Percentiles rank a stretch among this genome's conserved stretches.
Conservation (phyloP, 2,888 invertebrate genomes). For the Rutpela maculata region DNA sequence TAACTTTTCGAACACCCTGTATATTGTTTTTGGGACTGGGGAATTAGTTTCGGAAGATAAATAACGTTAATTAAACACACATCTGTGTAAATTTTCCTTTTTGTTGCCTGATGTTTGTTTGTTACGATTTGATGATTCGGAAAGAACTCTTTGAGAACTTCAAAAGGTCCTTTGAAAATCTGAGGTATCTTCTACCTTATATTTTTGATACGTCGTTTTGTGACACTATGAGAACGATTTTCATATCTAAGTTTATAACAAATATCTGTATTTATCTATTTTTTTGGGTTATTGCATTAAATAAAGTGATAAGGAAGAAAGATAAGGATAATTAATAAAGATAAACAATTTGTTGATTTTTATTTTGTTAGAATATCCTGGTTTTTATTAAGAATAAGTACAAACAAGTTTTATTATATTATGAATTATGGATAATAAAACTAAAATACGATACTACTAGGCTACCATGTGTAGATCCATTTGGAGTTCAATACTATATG, state of each 20-base stretch:
- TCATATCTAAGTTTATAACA: neutral
- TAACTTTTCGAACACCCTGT: too few relatives aligned
- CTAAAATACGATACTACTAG: neutral
- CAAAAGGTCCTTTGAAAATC: too few relatives aligned
- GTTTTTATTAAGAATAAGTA: neutral
- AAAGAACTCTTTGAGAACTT: too few relatives aligned
- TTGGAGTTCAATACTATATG: neutral
- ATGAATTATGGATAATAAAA: neutral
- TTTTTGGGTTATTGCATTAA: neutral
- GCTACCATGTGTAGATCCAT: neutral
- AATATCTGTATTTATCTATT: neutral
- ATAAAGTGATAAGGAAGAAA: constrained; percentile 21
- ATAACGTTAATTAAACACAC: too few relatives aligned
- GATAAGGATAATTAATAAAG: constrained; percentile 16
- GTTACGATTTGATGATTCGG: too few relatives aligned
- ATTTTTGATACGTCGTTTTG: neutral
- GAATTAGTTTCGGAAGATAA: too few relatives aligned
- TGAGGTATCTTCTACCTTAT: too few relatives aligned
- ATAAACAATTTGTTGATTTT: constrained; percentile 19
- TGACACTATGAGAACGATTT: neutral
- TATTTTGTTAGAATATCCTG: constrained; percentile 2
- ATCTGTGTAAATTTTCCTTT: too few relatives aligned
- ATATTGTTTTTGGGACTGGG: too few relatives aligned
- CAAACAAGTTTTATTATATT: neutral
- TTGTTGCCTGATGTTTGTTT: too few relatives aligned